A percentile compares a stretch with the other conserved stretches of the same genome.
Conservation (phyloP, 2,888 invertebrate species). For the Andrena fulva region DNA sequence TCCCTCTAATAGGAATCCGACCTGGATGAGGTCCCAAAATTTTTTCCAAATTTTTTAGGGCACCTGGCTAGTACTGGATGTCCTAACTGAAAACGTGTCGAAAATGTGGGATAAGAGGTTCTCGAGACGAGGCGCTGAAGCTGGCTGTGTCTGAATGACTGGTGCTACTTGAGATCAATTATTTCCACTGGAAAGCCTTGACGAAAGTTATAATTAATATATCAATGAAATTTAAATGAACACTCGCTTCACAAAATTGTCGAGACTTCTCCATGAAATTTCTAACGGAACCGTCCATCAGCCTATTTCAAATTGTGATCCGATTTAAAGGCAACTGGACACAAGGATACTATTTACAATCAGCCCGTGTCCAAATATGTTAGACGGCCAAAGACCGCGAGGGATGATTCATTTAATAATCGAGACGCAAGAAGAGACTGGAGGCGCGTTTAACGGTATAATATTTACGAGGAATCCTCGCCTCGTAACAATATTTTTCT, state of each 20-base stretch:
- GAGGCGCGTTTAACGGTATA: slow-evolving; percentile 28
- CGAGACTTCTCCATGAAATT: not conserved
- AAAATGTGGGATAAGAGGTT: not conserved
- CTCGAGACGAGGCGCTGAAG: not conserved
- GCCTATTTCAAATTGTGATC: not conserved
- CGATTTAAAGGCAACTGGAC: not conserved
- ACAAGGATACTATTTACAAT: not conserved
- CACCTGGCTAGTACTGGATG: not conserved
- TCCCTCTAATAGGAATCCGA: slow-evolving; percentile 39
- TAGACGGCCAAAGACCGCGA: not conserved
- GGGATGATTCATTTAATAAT: slow-evolving; percentile 22
- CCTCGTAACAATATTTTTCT: slow-evolving; percentile 60
- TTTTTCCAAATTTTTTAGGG: not conserved
- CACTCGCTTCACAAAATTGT: not conserved
- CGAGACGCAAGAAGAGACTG: slow-evolving; percentile 4
- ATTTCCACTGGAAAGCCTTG: too few relatives aligned
- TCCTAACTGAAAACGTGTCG: not conserved
- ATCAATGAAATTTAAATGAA: not conserved
- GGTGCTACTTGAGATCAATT: not conserved
- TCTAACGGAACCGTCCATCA: not conserved
- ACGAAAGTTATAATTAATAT: not conserved
- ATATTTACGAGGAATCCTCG: slow-evolving; percentile 60
- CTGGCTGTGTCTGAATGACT: not conserved
- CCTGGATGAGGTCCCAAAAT: slow-evolving; percentile 21
- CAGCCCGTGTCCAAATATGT: not conserved